Evolutionary conservation across 2,797 vertebrate genomes (phyloP), one percentile per base, ranked within the genome.

Genomic region (Myotis vivesi): DNA sequence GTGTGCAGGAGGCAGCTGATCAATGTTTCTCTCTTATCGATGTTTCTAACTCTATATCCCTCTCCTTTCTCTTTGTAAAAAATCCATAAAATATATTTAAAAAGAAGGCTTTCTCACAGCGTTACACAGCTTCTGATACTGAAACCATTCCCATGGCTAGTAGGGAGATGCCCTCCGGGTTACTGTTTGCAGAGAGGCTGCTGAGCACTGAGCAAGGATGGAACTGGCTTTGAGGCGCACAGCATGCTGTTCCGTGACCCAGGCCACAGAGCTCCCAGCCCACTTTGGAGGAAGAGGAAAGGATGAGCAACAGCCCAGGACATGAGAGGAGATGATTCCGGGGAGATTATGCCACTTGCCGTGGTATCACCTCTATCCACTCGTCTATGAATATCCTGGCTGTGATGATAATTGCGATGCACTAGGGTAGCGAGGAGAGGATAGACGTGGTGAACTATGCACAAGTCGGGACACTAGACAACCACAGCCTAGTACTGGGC

Each of bases 81-180:
- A 46, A 46, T 46, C 46, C 10, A 46, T 46, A 46, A 46, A 46
- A 46, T 46, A 46, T 46, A 46, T 13, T 46, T 95, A 82, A 88
- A 95, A 76, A 77, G 62, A 72, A 90, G 15, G 41, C 5, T 30
- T 94, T 79, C 33, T 79, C 62, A 69, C 73, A 79, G 88, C 75
- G 69, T 87, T 90, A 55, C 28, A 23, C 17, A 25, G 82, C 30
- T 68, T 94, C 92, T 44, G 46, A 68, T 68, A 77, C 46, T 94
- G 77, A 94, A 92, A 72, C 77, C 77, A 84, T 92, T 59, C 94
- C 66, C 72, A 28, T 68, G n/a, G 46, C 33, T 68, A 92, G 53
- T 73, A 77, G 81, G 19, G 17, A 81, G 72, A 68, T 69, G 13
- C 55, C 86, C 66, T 59, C 41, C 1, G 0, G 81, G 76, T 33